phyloP scores from a whole-genome alignment of 35 echinoderm and acorn worm species.

The Chiridota heheva region DNA sequence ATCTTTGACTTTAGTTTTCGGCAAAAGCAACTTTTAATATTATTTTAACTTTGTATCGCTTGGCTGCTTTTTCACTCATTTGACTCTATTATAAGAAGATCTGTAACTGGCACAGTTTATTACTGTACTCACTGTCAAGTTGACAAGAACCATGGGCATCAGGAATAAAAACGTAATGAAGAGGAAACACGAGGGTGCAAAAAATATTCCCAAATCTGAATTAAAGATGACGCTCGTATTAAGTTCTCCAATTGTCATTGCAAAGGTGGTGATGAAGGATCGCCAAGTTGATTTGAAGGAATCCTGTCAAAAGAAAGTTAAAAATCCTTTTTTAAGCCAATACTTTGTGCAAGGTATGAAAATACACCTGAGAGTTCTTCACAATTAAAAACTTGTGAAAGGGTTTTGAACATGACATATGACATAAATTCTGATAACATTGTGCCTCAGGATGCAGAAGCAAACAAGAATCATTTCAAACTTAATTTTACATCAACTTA shows the following conservation, averaged over 20 bases:
- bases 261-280: slow-evolving; percentile 31
- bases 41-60: no score
- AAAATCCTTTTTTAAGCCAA: not conserved
- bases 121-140: slow-evolving; percentile 48
- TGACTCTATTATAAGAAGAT: no score
- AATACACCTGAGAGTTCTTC: no score
- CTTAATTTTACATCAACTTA: no score
- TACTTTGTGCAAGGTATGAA: no score
- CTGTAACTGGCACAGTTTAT: no score
- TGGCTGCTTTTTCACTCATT: no score
- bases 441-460: not conserved
- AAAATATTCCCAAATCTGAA: not conserved
- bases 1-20: no score
- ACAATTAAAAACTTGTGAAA: no score
- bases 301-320: not conserved
- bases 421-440: no score
- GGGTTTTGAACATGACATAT: no score
- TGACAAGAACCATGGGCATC: slow-evolving; percentile 62
- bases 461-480: slow-evolving; percentile 4
- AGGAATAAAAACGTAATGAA: slow-evolving; percentile 51
- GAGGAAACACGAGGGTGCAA: not conserved
- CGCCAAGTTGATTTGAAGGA: not conserved
- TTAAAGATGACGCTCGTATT: slow-evolving; percentile 50
- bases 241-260: slow-evolving; percentile 63
- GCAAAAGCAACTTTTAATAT: no score